Conservation (phyloP, 1,140 invertebrate species). For the Orchesella cincta region DNA sequence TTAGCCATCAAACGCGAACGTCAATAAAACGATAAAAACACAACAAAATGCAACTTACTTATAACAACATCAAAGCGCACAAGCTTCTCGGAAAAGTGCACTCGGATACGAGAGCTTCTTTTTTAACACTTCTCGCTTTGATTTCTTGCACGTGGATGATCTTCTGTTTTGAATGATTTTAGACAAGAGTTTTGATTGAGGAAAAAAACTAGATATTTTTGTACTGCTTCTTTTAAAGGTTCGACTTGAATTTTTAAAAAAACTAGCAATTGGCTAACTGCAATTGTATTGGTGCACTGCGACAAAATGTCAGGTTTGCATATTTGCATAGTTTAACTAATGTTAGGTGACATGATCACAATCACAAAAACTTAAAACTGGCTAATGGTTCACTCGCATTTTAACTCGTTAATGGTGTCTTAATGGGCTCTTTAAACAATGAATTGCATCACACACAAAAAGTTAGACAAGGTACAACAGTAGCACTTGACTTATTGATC, state of each 20-base stretch:
- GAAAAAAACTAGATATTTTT: too few species aligned
- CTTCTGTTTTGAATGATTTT: not conserved
- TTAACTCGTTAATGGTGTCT: not conserved
- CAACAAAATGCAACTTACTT: not conserved
- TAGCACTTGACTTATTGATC: constrained; percentile 16
- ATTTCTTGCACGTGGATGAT: not conserved
- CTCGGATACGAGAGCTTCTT: not conserved
- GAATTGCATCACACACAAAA: not conserved
- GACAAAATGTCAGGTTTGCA: not conserved
- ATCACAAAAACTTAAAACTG: not conserved
- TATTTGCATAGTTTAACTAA: not conserved
- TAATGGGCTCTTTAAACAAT: not conserved
- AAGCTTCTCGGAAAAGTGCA: not conserved
- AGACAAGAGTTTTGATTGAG: not conserved
- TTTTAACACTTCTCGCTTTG: not conserved
- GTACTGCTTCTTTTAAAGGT: not conserved
- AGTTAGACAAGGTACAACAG: not conserved
- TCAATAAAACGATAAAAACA: not conserved
- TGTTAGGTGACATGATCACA: not conserved
- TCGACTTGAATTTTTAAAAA: too few species aligned
- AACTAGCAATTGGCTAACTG: too few species aligned
- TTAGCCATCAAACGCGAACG: not conserved
- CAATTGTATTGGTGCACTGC: not conserved
- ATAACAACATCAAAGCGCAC: not conserved
- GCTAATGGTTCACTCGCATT: not conserved